Percentiles rank a stretch among this genome's conserved stretches.
These are phyloP conservation scores for Sebastes steindachneri DNA, from an alignment of 2,797 vertebrate genomes.

Conservation along the genomic window DNA sequence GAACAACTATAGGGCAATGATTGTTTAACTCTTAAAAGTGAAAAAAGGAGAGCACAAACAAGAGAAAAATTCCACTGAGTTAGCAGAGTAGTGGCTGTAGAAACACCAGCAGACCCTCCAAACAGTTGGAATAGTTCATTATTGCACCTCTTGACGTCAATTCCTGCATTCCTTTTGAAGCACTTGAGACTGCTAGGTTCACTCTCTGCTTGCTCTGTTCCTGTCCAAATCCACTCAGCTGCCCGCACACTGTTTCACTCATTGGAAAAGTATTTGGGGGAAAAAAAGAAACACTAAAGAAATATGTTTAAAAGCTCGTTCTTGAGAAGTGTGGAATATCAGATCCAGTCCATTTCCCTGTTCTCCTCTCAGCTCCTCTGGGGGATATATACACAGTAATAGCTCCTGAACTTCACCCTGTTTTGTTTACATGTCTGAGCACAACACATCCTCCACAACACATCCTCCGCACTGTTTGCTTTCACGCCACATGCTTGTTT, in stretches of 20 bases:
- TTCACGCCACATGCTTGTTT: not conserved
- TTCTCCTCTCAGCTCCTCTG: not conserved
- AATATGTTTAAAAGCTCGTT: not conserved
- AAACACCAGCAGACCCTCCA: slow-evolving; percentile 56
- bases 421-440: slow-evolving; percentile 17
- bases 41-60: not conserved
- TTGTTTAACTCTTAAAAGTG: not conserved
- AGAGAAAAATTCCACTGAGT: slow-evolving; percentile 37
- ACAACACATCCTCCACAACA: slow-evolving; percentile 1
- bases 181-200: slow-evolving; percentile 60
- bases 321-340: not conserved
- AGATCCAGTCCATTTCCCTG: not conserved
- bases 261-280: slow-evolving; percentile 37
- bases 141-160: slow-evolving; percentile 77
- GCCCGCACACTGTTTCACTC: slow-evolving; percentile 26
- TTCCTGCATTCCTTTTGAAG: slow-evolving; percentile 76
- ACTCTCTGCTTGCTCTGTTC: slow-evolving; percentile 31
- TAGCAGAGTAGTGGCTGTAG: slow-evolving; percentile 32
- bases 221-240: slow-evolving; percentile 37
- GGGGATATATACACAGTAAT: not conserved
- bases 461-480: slow-evolving; percentile 3
- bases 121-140: slow-evolving; percentile 67
- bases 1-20: not conserved
- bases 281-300: not conserved
- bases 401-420: not conserved